Conservation (phyloP, 2,888 invertebrate species). For the Ennomos erosarius region DNA sequence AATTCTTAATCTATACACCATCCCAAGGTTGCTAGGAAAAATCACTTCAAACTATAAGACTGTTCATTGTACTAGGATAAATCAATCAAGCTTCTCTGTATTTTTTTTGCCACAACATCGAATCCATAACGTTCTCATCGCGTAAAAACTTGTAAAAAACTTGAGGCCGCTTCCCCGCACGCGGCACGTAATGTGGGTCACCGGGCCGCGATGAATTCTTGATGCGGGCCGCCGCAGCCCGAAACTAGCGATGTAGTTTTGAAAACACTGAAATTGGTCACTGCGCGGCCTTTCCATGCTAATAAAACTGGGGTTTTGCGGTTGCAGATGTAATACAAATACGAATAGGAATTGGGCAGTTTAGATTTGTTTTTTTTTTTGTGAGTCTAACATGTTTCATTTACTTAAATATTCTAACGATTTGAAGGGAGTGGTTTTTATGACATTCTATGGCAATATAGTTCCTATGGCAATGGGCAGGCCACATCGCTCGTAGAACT, state of each 20-base stretch:
- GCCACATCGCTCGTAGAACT: too few relatives aligned
- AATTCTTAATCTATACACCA: too few relatives aligned
- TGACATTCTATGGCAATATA: too few relatives aligned
- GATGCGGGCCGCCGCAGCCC: slow-evolving; percentile 27
- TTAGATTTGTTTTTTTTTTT: too few relatives aligned
- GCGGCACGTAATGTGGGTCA: slow-evolving; percentile 32
- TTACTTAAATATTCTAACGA: too few relatives aligned
- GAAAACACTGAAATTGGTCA: slow-evolving; percentile 32
- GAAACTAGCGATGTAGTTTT: slow-evolving; percentile 23
- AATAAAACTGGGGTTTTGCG: slow-evolving; percentile 32
- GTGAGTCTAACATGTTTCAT: too few relatives aligned
- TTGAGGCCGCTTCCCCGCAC: neutral
- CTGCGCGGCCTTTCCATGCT: slow-evolving; percentile 25
- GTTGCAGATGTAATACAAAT: neutral
- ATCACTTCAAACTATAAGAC: too few relatives aligned
- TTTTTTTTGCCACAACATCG: neutral
- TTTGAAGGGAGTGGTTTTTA: too few relatives aligned
- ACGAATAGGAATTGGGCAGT: neutral
- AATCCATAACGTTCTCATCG: neutral
- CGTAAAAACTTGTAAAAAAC: slow-evolving; percentile 12
- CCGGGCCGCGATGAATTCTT: slow-evolving; percentile 38
- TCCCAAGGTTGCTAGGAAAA: too few relatives aligned
- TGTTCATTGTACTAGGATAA: too few relatives aligned
- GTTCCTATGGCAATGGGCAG: too few relatives aligned
- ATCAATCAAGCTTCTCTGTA: too few relatives aligned